Base-by-base conservation (phyloP, 2,888 invertebrate species). In the Tenthredo amoena region DNA sequence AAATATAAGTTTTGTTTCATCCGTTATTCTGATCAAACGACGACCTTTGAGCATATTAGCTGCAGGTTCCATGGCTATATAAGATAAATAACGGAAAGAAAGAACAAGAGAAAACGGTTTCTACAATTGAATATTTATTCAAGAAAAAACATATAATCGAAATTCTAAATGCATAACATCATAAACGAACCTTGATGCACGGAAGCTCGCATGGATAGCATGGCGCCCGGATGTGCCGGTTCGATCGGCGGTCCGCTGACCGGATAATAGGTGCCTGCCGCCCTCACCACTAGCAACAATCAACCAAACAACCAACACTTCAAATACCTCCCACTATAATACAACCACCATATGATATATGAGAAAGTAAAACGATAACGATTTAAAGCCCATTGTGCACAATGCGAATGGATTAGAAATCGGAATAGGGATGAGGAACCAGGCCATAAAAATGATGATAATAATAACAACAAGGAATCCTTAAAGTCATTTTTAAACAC, bases 241-340 rank as follows among this genome's bases (percentile, higher is more conserved):
- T 95, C 89, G 95, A 95, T 90, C 95, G 95, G 87, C 95, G 96
- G 87, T 95, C 96, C 93, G 90, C 96, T 97, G 91, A 97, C 96
- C 92, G 98, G 98, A 94, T 97, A 98, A 95, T 97, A 98, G 94
- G 98, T 98, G 94, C 98, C 98, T 92, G 97, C 96, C 94, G 98
- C 97, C 96, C 98, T 98, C 95, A 98, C 97, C 95, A 98, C 97
- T 97, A 96, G 95, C 96, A 96, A 93, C 94, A 93, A 93, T 93
- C 93, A 93, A 93, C 93, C 93, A 93, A 93, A 93, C 93, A 92
- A 93, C 92, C 93, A 92, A 93, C 93, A 93, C 93, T 93, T 93
- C 93, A 93, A 93, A 93, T 92, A 93, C 93, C 91, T 91, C 93
- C 93, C 92, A 90, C 91, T 92, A 91, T 88, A 87, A 87, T 88